Conservation (phyloP, 2,113 vertebrate genomes). For the Macquaria ambigua region DNA sequence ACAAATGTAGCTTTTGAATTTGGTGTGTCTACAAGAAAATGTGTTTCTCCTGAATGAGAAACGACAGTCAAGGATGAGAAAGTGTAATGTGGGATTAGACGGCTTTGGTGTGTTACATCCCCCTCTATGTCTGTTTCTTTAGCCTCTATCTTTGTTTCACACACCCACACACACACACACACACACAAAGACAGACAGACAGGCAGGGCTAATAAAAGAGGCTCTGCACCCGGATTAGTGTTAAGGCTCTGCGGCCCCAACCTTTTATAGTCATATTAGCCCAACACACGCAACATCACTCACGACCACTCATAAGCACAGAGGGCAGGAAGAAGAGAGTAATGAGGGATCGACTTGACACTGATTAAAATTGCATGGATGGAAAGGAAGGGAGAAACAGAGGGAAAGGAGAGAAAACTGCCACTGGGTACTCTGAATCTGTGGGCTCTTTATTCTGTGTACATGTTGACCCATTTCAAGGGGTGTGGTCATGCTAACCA, state of each 20-base stretch:
- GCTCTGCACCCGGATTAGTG: constrained; percentile 70
- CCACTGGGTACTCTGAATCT: constrained; percentile 7
- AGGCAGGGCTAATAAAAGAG: constrained; percentile 76
- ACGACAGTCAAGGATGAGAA: background rate
- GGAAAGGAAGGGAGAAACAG: constrained; percentile 7
- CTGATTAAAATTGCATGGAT: constrained; percentile 44
- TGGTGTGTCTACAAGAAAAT: background rate
- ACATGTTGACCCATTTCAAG: constrained; percentile 43
- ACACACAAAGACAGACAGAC: constrained; percentile 60
- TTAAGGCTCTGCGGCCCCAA: constrained; percentile 69
- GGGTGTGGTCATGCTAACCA: constrained; percentile 46
- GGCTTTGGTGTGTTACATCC: constrained; percentile 1
- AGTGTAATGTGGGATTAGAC: constrained; percentile 19
- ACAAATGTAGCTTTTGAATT: constrained; percentile 9
- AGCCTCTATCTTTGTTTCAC: constrained; percentile 43
- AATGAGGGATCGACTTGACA: constrained; percentile 44
- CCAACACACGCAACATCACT: constrained; percentile 77
- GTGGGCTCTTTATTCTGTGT: constrained; percentile 28
- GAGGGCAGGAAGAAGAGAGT: constrained; percentile 40
- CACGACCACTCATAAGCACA: constrained; percentile 45
- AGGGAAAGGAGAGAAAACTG: background rate
- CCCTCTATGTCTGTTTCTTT: constrained; percentile 22
- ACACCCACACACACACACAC: constrained; percentile 21
- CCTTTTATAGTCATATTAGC: constrained; percentile 82
- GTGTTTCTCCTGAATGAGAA: constrained; percentile 11